Evolutionary conservation across 2,888 invertebrate genomes (phyloP), one percentile per base, ranked within the genome.

Genomic region (Toxonevra muliebris): DNA sequence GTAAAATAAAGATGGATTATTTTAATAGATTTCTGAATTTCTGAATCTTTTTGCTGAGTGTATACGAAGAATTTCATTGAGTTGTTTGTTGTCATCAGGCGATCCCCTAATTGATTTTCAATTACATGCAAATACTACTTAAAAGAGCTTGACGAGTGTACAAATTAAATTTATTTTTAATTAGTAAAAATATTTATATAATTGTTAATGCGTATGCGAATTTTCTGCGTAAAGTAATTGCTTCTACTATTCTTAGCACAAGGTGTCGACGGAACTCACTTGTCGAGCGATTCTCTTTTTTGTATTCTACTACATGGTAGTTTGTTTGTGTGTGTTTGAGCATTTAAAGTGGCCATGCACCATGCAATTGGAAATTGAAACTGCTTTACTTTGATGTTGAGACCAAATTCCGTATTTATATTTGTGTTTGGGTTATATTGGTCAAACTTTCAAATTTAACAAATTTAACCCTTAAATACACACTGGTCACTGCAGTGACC

Each of bases 71-170:
- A 57, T 55, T 43, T 52, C 58, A 30, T 15, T 19, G 19, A 50
- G 41, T 58, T 65, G 53, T 20, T 58, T 65, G 53, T 20, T n/a
- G 52, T 42, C 53, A 52, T 15, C 65, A 41, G 40, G 45, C 61
- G 62, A 52, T 63, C 60, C 59, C 67, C 69, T 72, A 72, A 74
- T 74, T 74, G 71, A 70, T 74, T 71, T 71, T 73, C 77, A 75
- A 77, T 78, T 77, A 75, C 72, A 78, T 77, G 77, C 74, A 77
- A 65, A 59, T 59, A 65, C 8, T 7, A 19, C 41, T 48, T 48
- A 13, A 48, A 13, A 48, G 48, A n/a, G 48, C 48, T 61, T 30
- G 12, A 20, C 30, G 17, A 17, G 52, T 40, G 57, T 57, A 57
- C 57, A 57, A 64, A 55, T 64, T 64, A 57, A 64, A 64, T 64